phyloP scores from a whole-genome alignment of 2,888 invertebrate species.

The Meliscaeva auricollis region DNA sequence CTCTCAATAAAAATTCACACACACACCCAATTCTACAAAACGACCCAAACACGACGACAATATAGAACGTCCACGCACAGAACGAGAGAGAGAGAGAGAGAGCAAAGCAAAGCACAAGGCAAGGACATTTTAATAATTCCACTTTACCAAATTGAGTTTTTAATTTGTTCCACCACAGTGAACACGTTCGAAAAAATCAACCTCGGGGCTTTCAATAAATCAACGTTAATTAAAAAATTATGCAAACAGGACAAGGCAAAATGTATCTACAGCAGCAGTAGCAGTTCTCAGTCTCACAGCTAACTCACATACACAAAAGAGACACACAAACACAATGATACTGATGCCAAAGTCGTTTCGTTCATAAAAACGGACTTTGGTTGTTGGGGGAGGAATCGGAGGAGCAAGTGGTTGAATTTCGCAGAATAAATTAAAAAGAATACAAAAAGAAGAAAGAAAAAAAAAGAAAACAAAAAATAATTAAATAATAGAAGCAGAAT shows the following conservation, averaged over 20 bases:
- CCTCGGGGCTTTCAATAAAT: conserved; percentile 69
- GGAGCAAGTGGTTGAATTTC: conserved; percentile 11
- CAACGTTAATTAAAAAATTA: conserved; percentile 76
- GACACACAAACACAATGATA: conserved; percentile 20
- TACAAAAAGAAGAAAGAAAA: conserved; percentile 2
- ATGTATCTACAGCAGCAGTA: conserved; percentile 18
- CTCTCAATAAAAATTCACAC: background rate
- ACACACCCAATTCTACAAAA: conserved; percentile 1
- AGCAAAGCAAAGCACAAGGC: conserved; percentile 4
- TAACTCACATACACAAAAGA: background rate
- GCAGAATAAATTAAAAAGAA: conserved; percentile 24
- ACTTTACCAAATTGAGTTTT: conserved; percentile 73
- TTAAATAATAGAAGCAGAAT: conserved; percentile 62
- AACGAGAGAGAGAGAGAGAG: too few relatives aligned
- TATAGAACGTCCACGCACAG: conserved; percentile 1
- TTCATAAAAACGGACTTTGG: background rate
- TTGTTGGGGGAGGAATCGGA: background rate
- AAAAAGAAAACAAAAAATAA: conserved; percentile 42
- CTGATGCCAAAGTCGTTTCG: background rate
- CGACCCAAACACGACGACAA: background rate
- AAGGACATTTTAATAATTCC: conserved; percentile 75
- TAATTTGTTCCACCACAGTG: conserved; percentile 72
- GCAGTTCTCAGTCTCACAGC: background rate
- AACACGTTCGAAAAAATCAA: conserved; percentile 71
- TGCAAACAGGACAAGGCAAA: conserved; percentile 72